Base-by-base conservation (phyloP, 2,113 vertebrate species). In the human region DNA sequence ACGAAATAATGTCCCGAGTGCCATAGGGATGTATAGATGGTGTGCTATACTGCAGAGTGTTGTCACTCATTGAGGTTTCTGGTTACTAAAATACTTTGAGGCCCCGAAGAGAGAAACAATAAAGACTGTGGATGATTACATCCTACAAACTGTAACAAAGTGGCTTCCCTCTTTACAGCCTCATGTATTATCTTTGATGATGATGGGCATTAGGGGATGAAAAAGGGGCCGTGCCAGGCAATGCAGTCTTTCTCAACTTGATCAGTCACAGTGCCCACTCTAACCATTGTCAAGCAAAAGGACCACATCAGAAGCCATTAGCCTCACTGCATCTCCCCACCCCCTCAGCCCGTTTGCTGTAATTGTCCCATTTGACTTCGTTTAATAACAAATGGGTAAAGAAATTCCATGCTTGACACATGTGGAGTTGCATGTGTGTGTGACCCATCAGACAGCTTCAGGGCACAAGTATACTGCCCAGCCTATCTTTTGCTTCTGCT, bases 311-410 rank as follows among this genome's bases (percentile, higher is more conserved):
- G n/a, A 85, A 61, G 40, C 5, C 0, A n/a, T 16, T 23, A 79
- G 43, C 57, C 40, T 90, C n/a, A 9, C 13, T 22, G 1, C 1
- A 17, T 45, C 2, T 12, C 27, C 13, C 30, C 13, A 0, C 0
- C 5, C 12, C 35, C 5, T 30, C 2, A 2, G 35, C 20, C 11
- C 32, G 5, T 7, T 70, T 89, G 13, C 68, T 79, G 0, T 81
- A 43, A 76, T 94, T 68, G 20, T 52, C 45, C 94, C 25, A 48
- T 92, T 90, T 88, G 57, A 48, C 30, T 81, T 95, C 27, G 30
- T 80, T 52, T 82, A n/a, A 22, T 59, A 40, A 45, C 2, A 59
- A 48, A 40, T 48, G 22, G 40, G 35, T 92, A 66, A 59, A 82
- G 14, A 57, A 25, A 83, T 50, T 23, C 2, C 23, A 16, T 78